Evolutionary conservation across 2,888 invertebrate genomes (phyloP).

Genomic region (Hipparchia sbordonii): DNA sequence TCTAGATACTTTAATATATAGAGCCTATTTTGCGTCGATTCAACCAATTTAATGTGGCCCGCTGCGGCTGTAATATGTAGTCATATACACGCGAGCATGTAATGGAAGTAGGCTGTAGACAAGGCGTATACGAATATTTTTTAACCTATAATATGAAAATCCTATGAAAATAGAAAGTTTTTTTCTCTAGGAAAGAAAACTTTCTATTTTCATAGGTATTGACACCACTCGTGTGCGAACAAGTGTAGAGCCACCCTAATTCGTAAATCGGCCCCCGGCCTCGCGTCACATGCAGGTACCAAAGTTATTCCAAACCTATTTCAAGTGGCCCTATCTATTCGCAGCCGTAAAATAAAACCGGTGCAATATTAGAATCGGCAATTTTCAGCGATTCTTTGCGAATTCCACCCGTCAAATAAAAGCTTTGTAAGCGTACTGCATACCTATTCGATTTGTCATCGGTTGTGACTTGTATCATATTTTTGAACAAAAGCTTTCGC

Average conservation of each 20-base stretch:
- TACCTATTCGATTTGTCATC: constrained; percentile 13
- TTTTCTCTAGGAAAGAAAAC: too few species aligned
- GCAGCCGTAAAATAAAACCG: constrained; percentile 34
- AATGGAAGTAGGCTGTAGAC: too few species aligned
- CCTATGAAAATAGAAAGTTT: too few species aligned
- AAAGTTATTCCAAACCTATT: constrained; percentile 35
- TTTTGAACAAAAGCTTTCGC: constrained; percentile 11
- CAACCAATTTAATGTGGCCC: too few species aligned
- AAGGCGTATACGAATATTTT: too few species aligned
- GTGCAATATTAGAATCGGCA: constrained; percentile 36
- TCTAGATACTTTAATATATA: too few species aligned
- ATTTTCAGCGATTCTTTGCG: constrained; percentile 20
- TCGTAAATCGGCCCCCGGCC: constrained; percentile 34
- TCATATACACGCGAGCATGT: too few species aligned
- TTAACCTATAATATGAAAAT: too few species aligned
- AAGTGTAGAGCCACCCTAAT: constrained; percentile 21
- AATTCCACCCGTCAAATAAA: constrained; percentile 1
- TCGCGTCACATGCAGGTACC: constrained; percentile 31
- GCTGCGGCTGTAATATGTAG: too few species aligned
- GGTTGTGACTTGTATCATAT: not conserved
- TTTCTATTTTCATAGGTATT: too few species aligned
- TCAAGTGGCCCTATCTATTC: constrained; percentile 35
- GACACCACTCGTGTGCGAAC: not conserved
- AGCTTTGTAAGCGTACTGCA: not conserved
- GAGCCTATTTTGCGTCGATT: too few species aligned